A percentile compares a stretch with the other conserved stretches of the same genome.
Conservation (phyloP, 64 coral and sea anemone genomes). For the Pachyseris speciosa region DNA sequence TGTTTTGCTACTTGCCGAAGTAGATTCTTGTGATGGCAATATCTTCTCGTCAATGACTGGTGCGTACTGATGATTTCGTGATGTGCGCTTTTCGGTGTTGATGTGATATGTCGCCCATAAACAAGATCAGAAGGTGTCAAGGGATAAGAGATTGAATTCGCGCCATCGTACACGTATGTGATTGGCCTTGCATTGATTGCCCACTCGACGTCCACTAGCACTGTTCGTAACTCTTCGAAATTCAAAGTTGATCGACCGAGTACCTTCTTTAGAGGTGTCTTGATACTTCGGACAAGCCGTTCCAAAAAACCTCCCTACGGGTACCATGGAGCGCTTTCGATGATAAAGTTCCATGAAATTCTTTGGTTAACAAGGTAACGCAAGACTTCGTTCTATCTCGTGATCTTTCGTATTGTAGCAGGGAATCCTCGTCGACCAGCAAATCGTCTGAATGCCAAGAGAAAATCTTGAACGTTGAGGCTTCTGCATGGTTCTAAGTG, state of each 20-base stretch:
- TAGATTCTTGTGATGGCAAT: slow-evolving; percentile 45
- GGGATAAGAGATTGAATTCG: slow-evolving; percentile 46
- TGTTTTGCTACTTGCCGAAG: slow-evolving; percentile 47
- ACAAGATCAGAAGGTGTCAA: slow-evolving; percentile 45
- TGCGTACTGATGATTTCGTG: slow-evolving; percentile 61
- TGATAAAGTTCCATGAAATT: no score
- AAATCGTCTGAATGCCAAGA: slow-evolving; percentile 9
- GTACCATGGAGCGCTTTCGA: no score
- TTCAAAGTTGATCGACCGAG: slow-evolving; percentile 15
- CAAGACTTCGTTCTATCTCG: neutral
- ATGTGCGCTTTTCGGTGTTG: slow-evolving; percentile 10
- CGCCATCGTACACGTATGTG: slow-evolving; percentile 50
- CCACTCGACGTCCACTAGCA: slow-evolving; percentile 32
- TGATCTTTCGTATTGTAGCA: slow-evolving; percentile 10
- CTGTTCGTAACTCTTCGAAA: slow-evolving; percentile 23
- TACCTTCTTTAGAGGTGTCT: slow-evolving; percentile 42
- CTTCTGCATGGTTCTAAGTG: slow-evolving; percentile 17
- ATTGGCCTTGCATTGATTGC: slow-evolving; percentile 41
- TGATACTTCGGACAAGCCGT: slow-evolving; percentile 26
- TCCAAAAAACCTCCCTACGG: no score
- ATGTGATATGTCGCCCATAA: slow-evolving; percentile 36
- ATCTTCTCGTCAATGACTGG: slow-evolving; percentile 39
- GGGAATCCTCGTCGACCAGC: neutral
- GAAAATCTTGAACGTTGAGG: slow-evolving; percentile 11
- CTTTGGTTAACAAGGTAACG: no score